Percentiles rank a stretch among this genome's conserved stretches.
phyloP scores from a whole-genome alignment of 2,888 invertebrate genomes.

The Chymomyza caudatula region DNA sequence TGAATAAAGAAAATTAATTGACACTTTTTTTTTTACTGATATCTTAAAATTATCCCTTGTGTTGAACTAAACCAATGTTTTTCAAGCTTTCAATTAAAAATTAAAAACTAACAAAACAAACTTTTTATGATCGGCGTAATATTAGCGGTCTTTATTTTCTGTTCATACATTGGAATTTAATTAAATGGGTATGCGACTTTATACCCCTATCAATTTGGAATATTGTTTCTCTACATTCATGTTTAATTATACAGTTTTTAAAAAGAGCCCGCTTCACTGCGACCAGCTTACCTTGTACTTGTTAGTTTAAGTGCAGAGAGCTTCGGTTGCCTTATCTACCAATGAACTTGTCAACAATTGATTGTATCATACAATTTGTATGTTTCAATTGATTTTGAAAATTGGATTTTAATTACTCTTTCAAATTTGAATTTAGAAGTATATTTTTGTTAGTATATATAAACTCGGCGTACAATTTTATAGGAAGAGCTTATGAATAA shows the following conservation, averaged over 20 bases:
- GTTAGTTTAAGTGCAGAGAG: slow-evolving; percentile 62
- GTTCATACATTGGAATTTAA: slow-evolving; percentile 90
- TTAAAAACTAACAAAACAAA: no score
- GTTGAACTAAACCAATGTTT: no score
- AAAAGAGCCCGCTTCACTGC: slow-evolving; percentile 5
- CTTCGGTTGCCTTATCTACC: background rate
- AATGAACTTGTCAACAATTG: background rate
- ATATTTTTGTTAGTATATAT: background rate
- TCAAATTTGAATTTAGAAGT: background rate
- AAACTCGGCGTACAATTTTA: background rate
- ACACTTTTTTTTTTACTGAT: no score
- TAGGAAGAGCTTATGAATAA: background rate
- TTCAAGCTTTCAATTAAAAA: no score
- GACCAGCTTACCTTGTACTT: slow-evolving; percentile 14
- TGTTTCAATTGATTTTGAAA: background rate
- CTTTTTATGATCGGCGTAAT: slow-evolving; percentile 87
- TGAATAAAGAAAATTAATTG: background rate
- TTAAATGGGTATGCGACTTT: background rate
- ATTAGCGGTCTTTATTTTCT: slow-evolving; percentile 87
- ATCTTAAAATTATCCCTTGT: no score
- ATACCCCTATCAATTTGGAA: slow-evolving; percentile 41
- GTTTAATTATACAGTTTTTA: slow-evolving; percentile 16
- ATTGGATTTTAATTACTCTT: background rate
- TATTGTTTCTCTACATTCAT: slow-evolving; percentile 51
- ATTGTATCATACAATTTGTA: no score